Evolutionary conservation across 1,140 invertebrate genomes (phyloP), one percentile per base, ranked within the genome.

Genomic region (Drosophila ambigua): DNA sequence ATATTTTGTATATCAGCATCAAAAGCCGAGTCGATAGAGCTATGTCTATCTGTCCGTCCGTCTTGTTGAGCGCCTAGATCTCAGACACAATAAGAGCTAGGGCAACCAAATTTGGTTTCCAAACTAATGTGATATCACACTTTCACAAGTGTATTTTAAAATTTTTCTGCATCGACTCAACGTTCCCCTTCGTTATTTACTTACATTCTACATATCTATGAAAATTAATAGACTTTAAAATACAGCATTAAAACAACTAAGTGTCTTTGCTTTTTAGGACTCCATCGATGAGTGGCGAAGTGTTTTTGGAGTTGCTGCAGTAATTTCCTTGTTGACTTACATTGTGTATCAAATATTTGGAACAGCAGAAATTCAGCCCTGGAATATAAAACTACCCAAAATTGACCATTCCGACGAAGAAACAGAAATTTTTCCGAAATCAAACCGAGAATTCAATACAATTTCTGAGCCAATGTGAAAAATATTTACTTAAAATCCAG

Each of bases 321-420:
- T 93, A 7, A 93, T 97, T 4, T 94, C 95, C 13, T 92, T 94
- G 28, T 90, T 93, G 6, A 96, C 96, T 0, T 96, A 95, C 71
- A 61, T 95, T 0, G 77, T 96, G 1, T 97, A 94, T 79, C 94
- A 96, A 80, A 92, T 96, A 52, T 95, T 94, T 79, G 95, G 94
- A 0, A 95, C 95, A 1, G 94, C 93, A 20, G 94, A 95, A 20
- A 93, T 94, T 61, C 94, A 95, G 75, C 55, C 92, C 0, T 95
- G 94, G 94, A 95, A 95, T 83, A 93, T 93, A 87, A 92, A 93
- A 4, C 41, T 13, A 55, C 9, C 62, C 2, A 39, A 23, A 49
- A 58, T 4, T 16, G 45, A 65, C 72, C 9, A 66, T 13, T 31
- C n/a, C 28, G 20, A 31, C 16, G 75, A 81, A 53, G 66, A 65